Evolutionary conservation across 1,140 invertebrate genomes (phyloP), one percentile per base, ranked within the genome.

Genomic region (Idris sp.): DNA sequence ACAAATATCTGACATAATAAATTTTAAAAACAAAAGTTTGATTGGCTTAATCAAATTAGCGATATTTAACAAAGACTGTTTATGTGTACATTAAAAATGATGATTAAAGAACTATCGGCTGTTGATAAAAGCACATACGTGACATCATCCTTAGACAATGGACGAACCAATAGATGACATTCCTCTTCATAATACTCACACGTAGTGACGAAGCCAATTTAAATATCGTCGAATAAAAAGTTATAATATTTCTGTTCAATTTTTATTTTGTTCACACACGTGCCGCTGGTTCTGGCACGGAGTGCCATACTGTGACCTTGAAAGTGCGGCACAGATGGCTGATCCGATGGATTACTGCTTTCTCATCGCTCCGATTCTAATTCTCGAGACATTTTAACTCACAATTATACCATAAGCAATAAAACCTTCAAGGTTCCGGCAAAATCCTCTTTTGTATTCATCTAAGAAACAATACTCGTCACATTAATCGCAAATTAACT

Each of bases 301-400:
- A 19, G 18, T 31, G 19, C 44, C 46, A 46, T 62, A 16, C 40
- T 44, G 18, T 64, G 68, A 73, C 69, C 69, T 73, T 73, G 69
- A 73, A 25, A 22, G 36, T 26, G 36, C 1, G 8, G 46, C 69
- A 44, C 69, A 73, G 69, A 72, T 72, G 68, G 56, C 67, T 49
- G 46, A 69, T 69, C 33, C 26, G 26, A 18, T 19, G 46, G 44
- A 53, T 26, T 31, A 25, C 40, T 26, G 48, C 54, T 69, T 69
- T 69, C 54, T 35, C 44, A 44, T 18, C 19, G 31, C 28, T 16
- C 28, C 22, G 46, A 53, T 69, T 69, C 33, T 61, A 48, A 54
- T 65, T 65, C 49, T 28, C 31, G n/a, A 14, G 56, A 48, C 56
- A 43, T 61, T 38, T 61, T 51, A 44, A 4, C 15, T 25, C 38